Conservation (phyloP, 2,888 invertebrate species). For the Tipula vernalis region DNA sequence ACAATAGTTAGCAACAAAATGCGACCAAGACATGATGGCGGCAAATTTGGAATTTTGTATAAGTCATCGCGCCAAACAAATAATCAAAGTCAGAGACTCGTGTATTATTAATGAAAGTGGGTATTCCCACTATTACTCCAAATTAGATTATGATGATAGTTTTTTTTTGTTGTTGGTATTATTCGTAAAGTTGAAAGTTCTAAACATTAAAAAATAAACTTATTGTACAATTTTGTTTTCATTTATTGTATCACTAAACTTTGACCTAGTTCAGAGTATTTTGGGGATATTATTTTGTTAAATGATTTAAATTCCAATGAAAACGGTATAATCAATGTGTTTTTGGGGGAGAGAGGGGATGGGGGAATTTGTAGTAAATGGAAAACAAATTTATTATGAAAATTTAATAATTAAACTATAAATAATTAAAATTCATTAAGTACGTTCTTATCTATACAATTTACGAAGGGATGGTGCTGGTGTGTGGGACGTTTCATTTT, state of each 20-base stretch:
- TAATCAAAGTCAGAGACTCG: neutral
- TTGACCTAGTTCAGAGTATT: neutral
- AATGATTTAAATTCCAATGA: neutral
- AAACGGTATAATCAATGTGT: neutral
- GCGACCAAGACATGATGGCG: neutral
- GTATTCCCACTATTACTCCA: neutral
- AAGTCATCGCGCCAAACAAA: neutral
- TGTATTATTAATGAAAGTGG: neutral
- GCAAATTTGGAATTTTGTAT: neutral
- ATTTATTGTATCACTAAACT: neutral
- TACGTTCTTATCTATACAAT: neutral
- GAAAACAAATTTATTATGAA: neutral
- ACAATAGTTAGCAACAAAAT: neutral
- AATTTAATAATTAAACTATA: neutral
- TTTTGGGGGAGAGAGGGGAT: neutral
- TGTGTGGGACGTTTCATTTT: neutral
- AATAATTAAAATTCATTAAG: neutral
- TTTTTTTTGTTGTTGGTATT: neutral
- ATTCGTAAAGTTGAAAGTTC: neutral
- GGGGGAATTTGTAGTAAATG: neutral
- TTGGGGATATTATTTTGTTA: neutral
- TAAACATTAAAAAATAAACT: neutral
- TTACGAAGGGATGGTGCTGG: neutral
- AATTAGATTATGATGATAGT: neutral
- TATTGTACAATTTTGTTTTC: neutral